Conservation (phyloP, 2,888 invertebrate species). For the Eurois occulta region DNA sequence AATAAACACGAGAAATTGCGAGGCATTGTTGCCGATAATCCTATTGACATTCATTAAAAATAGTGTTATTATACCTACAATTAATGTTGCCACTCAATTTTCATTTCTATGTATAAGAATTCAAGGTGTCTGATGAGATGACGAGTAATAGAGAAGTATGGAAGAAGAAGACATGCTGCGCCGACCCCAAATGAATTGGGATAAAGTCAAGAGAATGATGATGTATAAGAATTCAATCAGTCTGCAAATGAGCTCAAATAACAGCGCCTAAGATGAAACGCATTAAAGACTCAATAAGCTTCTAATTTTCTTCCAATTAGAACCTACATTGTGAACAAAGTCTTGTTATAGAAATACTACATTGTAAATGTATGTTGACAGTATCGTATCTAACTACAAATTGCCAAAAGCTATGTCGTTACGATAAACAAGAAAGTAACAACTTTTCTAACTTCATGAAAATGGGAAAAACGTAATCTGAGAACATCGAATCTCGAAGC, state of each 20-base stretch:
- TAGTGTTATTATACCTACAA: neutral
- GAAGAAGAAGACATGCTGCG: no score
- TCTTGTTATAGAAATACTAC: slow-evolving; percentile 42
- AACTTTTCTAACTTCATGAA: slow-evolving; percentile 58
- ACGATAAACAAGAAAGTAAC: slow-evolving; percentile 56
- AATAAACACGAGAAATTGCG: slow-evolving; percentile 38
- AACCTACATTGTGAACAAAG: slow-evolving; percentile 30
- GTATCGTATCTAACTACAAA: slow-evolving; percentile 53
- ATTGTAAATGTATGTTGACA: slow-evolving; percentile 47
- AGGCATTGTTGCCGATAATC: slow-evolving; percentile 30
- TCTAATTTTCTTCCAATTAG: slow-evolving; percentile 50
- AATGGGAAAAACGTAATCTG: slow-evolving; percentile 63
- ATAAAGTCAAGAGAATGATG: no score
- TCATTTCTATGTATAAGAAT: slow-evolving; percentile 12
- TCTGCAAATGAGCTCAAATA: slow-evolving; percentile 29
- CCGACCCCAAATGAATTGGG: no score
- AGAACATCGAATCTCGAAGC: slow-evolving; percentile 68
- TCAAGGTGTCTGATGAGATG: neutral
- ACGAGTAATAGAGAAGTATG: no score
- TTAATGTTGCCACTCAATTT: slow-evolving; percentile 15
- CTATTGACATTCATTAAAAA: slow-evolving; percentile 10
- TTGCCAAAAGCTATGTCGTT: slow-evolving; percentile 50
- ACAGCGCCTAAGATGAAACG: slow-evolving; percentile 29
- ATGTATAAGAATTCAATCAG: slow-evolving; percentile 35
- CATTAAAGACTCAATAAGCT: slow-evolving; percentile 33